phyloP scores from a whole-genome alignment of 2,888 invertebrate genomes.

The Xanthia icteritia region DNA sequence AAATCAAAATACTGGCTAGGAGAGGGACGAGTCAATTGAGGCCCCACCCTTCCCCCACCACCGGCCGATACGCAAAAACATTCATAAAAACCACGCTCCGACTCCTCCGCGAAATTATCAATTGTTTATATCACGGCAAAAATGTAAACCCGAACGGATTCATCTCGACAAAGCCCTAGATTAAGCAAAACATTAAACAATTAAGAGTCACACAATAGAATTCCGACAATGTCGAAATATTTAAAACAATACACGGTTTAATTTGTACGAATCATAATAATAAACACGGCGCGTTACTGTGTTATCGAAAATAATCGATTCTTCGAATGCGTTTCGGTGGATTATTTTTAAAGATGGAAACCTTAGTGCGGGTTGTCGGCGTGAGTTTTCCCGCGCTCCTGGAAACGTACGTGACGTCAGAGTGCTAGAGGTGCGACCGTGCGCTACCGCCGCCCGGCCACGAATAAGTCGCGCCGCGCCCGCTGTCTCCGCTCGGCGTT shows the following conservation, averaged over 20 bases:
- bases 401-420: conserved; percentile 74
- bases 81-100: conserved; percentile 88
- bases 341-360: conserved; percentile 70
- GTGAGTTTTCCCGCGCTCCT: conserved; percentile 87
- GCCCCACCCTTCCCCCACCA: conserved; percentile 90
- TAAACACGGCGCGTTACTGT: conserved; percentile 81
- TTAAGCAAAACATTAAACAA: conserved; percentile 84
- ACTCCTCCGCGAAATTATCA: conserved; percentile 88
- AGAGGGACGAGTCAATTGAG: conserved; percentile 88
- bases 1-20: conserved; percentile 90
- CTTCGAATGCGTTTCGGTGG: conserved; percentile 70
- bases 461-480: conserved; percentile 82
- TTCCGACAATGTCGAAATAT: conserved; percentile 86
- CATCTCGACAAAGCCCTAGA: conserved; percentile 82
- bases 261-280: conserved; percentile 85
- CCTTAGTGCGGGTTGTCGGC: conserved; percentile 64
- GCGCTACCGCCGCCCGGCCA: conserved; percentile 85
- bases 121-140: conserved; percentile 87
- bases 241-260: conserved; percentile 86
- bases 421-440: conserved; percentile 80
- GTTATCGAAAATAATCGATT: conserved; percentile 79
- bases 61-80: conserved; percentile 87
- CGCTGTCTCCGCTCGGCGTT: conserved; percentile 76
- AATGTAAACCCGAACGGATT: conserved; percentile 82
- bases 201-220: conserved; percentile 85